A percentile compares a stretch with the other conserved stretches of the same genome.
Evolutionary conservation across 2,888 invertebrate genomes (phyloP).

Genomic region (Drosophila algonquin): DNA sequence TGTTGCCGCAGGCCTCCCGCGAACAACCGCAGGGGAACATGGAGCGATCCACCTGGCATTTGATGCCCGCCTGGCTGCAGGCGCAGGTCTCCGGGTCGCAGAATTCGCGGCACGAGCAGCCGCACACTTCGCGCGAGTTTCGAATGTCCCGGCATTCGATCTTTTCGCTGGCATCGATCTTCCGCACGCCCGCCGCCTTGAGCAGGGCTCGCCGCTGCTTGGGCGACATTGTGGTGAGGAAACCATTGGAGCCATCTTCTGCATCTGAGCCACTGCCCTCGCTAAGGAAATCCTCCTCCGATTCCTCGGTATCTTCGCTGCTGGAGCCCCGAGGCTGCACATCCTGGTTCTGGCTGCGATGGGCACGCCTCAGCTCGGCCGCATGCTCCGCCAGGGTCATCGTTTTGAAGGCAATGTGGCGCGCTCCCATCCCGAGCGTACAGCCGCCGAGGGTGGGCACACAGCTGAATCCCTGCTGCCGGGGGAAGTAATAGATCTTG

Average conservation of each 20-base stretch:
- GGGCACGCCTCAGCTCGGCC: conserved; percentile 93
- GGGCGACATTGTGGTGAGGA: conserved; percentile 95
- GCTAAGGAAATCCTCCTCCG: conserved; percentile 89
- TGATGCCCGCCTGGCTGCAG: conserved; percentile 97
- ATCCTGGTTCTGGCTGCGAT: conserved; percentile 90
- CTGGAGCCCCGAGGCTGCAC: conserved; percentile 85
- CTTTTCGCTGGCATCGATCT: conserved; percentile 96
- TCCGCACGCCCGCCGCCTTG: conserved; percentile 95
- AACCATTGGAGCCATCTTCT: conserved; percentile 95
- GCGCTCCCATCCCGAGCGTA: conserved; percentile 96
- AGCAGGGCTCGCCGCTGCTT: conserved; percentile 94
- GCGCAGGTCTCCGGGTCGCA: conserved; percentile 98
- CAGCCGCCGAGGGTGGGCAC: conserved; percentile 95
- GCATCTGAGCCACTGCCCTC: conserved; percentile 92
- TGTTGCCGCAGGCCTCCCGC: conserved; percentile 96
- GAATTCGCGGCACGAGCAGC: conserved; percentile 95
- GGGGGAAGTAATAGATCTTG: conserved; percentile 96
- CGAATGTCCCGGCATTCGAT: conserved; percentile 97
- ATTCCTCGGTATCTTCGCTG: conserved; percentile 93
- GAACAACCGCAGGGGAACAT: conserved; percentile 99
- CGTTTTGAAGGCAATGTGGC: conserved; percentile 88
- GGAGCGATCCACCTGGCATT: conserved; percentile 96
- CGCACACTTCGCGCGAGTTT: conserved; percentile 95
- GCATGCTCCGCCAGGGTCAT: conserved; percentile 95
- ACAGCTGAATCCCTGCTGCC: conserved; percentile 95